Evolutionary conservation across 2,113 vertebrate genomes (phyloP), one percentile per base, ranked within the genome.

Genomic region (Platichthys flesus): DNA sequence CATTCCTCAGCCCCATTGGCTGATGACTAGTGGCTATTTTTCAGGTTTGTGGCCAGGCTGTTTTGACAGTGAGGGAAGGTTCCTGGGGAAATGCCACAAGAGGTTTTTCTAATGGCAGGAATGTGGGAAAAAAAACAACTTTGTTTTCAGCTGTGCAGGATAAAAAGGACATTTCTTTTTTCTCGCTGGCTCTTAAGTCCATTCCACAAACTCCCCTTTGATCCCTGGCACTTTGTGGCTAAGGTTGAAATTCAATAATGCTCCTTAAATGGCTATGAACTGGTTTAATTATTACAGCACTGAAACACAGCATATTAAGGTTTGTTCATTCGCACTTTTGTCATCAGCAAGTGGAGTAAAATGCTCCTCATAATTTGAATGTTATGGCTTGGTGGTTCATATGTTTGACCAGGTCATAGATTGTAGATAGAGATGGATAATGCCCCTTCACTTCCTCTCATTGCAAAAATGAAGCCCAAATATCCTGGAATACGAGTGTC

Each of bases 21-120:
- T 12, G 21, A 12, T 74, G 42, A 69, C 66, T 54, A 23, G 68
- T 67, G 71, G 56, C 65, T 79, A 20, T 82, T 83, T 66, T 63
- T 81, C 61, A 56, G 59, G 35, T 15, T 65, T 67, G 57, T 52
- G 56, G 40, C 76, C 3, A 13, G n/a, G 40, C 78, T 89, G 79
- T 86, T 91, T 85, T 88, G 82, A 87, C 74, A 73, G 61, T 84
- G 88, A 81, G 76, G 74, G 85, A 78, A 80, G 78, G 81, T 86
- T 90, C 88, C 88, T 88, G 84, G 67, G 84, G 87, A 92, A 89
- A 88, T 81, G 79, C 88, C 83, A 76, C 35, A 37, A 80, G 61
- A 69, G 58, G 8, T 77, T 79, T 85, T 72, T 73, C 21, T 63
- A 72, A 76, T 74, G 20, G 69, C 66, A 79, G 71, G 74, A 67